These are phyloP conservation scores for Antheraea assamensis DNA, from an alignment of 2,888 invertebrate genomes.

Conservation along the genomic window DNA sequence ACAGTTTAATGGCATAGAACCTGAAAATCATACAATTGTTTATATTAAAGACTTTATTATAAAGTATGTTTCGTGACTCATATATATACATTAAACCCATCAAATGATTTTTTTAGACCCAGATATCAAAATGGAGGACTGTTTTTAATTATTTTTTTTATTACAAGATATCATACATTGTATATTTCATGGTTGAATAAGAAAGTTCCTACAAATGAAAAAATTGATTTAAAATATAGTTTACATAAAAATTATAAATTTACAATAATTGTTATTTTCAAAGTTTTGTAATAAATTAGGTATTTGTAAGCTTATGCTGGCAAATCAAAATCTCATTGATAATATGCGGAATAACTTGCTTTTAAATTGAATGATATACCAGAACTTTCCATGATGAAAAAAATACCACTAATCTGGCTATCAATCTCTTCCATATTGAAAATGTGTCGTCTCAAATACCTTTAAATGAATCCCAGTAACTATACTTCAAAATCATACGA, in stretches of 20 bases:
- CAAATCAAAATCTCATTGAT: too few species aligned
- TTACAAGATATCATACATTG: too few species aligned
- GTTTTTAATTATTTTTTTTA: too few species aligned
- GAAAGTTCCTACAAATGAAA: too few species aligned
- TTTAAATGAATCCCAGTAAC: neutral
- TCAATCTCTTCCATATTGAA: neutral
- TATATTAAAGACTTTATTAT: neutral
- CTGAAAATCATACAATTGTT: constrained; percentile 42
- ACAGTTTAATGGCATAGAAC: constrained; percentile 84
- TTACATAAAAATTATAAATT: too few species aligned
- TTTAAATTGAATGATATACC: neutral
- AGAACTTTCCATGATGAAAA: neutral
- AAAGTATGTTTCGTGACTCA: neutral
- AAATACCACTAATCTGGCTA: neutral
- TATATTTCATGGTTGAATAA: too few species aligned
- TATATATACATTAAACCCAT: neutral
- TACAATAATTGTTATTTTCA: too few species aligned
- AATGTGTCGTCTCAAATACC: neutral
- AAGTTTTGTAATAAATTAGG: too few species aligned
- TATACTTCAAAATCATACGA: neutral
- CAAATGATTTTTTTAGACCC: too few species aligned
- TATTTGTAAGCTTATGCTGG: too few species aligned
- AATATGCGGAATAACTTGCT: neutral
- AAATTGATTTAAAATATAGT: too few species aligned
- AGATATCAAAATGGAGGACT: too few species aligned